Conservation (phyloP, 2,888 invertebrate genomes). For the Sicus ferrugineus region DNA sequence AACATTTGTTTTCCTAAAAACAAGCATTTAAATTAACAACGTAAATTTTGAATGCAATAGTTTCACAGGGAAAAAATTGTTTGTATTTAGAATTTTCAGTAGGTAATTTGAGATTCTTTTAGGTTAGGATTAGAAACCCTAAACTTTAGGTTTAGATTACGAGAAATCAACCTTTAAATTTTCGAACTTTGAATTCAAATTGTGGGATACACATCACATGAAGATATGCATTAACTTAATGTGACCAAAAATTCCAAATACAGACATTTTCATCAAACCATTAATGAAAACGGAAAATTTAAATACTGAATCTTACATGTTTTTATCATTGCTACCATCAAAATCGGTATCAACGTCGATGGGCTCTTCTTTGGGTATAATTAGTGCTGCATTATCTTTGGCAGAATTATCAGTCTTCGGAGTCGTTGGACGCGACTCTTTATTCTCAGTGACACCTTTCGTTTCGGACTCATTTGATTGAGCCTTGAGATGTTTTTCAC, state of each 20-base stretch:
- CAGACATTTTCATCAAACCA: no score
- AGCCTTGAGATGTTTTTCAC: slow-evolving; percentile 15
- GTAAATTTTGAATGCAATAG: background rate
- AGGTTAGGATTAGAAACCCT: no score
- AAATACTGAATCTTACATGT: slow-evolving; percentile 1
- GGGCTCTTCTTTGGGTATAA: slow-evolving; percentile 62
- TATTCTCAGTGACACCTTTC: slow-evolving; percentile 21
- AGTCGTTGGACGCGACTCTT: slow-evolving; percentile 31
- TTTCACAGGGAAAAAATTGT: background rate
- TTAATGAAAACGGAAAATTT: no score
- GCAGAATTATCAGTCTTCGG: slow-evolving; percentile 14
- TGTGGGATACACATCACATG: background rate
- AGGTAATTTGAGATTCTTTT: no score
- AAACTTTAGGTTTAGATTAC: no score
- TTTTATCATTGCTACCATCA: slow-evolving; percentile 26
- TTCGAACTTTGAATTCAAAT: background rate
- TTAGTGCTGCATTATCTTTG: slow-evolving; percentile 42
- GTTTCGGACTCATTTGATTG: slow-evolving; percentile 36
- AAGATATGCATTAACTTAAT: background rate
- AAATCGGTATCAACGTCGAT: slow-evolving; percentile 59
- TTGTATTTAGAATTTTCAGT: no score
- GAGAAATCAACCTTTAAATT: background rate
- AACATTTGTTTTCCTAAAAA: slow-evolving; percentile 20
- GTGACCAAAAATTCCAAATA: no score
- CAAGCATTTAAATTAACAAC: background rate